Evolutionary conservation across 2,797 vertebrate genomes (phyloP), one percentile per base, ranked within the genome.

Genomic region (Perodicticus potto): DNA sequence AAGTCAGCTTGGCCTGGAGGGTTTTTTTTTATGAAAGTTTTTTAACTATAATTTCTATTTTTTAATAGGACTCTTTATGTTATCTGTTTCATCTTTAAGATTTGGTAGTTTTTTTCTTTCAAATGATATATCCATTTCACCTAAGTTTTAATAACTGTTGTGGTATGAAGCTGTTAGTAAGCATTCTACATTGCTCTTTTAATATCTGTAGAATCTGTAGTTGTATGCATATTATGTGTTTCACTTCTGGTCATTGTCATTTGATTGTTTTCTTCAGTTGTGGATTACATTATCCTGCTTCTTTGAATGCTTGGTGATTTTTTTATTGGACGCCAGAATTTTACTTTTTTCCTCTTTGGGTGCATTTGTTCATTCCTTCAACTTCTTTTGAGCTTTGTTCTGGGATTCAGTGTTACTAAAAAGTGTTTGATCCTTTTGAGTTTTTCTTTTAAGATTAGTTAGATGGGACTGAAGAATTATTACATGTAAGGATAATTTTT

Each of bases 351-450:
- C 17, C 12, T 85, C 14, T 70, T 55, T 94, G 19, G 11, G 59
- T 85, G 59, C 82, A 88, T 86, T 81, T 93, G 27, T n/a, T n/a
- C 55, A 86, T 89, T 72, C 17, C 19, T 91, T 89, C 57, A 91
- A 83, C 59, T 70, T 29, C 69, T 92, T 29, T 59, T 94, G 65
- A 84, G 25, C 6, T 93, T 88, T 65, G 53, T 83, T 91, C 49
- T 78, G 29, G 65, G 40, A 82, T 20, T 61, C 20, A 77, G 1
- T 86, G 3, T 76, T 86, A 74, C 29, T 49, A 49, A 67, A 86
- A 93, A 74, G 2, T 80, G n/a, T 59, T 86, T 89, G 69, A n/a
- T 57, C 16, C 7, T 90, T 86, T 78, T 63, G 34, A 7, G 2
- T 63, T 80, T 76, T 89, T 25, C 65, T 65, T 78, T 74, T 80